phyloP scores from a whole-genome alignment of 2,888 invertebrate species.

The Aleiodes alternator region DNA sequence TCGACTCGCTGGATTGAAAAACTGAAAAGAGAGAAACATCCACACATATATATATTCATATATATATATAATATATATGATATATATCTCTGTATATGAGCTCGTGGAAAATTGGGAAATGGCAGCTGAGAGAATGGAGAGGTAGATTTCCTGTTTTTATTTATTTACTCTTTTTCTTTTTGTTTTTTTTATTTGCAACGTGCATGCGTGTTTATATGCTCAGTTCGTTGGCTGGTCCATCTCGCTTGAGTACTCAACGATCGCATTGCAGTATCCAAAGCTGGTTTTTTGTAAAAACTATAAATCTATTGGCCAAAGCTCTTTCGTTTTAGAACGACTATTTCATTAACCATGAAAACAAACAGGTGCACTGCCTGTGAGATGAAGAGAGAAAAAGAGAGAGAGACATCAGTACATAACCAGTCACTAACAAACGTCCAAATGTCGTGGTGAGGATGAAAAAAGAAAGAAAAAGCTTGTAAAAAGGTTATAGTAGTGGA shows the following conservation, averaged over 20 bases:
- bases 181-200: neutral
- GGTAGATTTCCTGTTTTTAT: neutral
- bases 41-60: neutral
- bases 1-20: constrained; percentile 14
- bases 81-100: no score
- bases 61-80: no score
- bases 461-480: constrained; percentile 9
- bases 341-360: constrained; percentile 42
- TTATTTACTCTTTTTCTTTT: neutral
- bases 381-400: neutral
- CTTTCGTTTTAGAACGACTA: constrained; percentile 27
- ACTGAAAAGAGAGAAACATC: neutral
- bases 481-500: constrained; percentile 4
- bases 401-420: constrained; percentile 8
- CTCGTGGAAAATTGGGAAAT: no score
- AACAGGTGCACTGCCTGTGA: neutral
- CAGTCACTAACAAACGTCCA: constrained; percentile 4
- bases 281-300: constrained; percentile 39
- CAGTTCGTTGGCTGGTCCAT: constrained; percentile 42
- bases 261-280: constrained; percentile 34
- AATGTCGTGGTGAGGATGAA: constrained; percentile 16
- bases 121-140: neutral
- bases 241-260: constrained; percentile 38
- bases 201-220: constrained; percentile 7
- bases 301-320: constrained; percentile 41